A percentile compares a stretch with the other conserved stretches of the same genome.
Conservation (phyloP, 2,113 vertebrate genomes). For the Coturnix japonica region DNA sequence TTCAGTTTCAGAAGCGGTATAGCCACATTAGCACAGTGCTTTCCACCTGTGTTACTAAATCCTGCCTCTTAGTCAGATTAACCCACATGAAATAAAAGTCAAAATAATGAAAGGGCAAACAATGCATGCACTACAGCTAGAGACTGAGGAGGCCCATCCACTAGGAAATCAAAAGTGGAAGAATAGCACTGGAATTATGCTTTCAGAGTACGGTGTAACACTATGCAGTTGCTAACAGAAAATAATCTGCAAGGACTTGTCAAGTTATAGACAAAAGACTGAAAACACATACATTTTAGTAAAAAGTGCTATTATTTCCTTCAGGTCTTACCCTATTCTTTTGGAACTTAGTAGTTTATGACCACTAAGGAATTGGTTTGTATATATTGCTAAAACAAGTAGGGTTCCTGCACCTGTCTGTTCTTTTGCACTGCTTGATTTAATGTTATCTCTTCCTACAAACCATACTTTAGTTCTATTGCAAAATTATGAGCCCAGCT, state of each 20-base stretch:
- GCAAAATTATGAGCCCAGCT: background rate
- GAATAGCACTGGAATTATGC: background rate
- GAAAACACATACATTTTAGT: background rate
- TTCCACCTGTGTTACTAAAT: background rate
- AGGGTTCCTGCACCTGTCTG: background rate
- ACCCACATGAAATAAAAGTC: background rate
- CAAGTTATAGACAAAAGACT: background rate
- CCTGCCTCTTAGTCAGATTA: background rate
- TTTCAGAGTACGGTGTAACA: background rate
- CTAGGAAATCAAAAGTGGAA: background rate
- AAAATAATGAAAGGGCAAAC: background rate
- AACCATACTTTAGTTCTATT: background rate
- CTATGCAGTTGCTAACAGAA: background rate
- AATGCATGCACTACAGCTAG: fast-evolving
- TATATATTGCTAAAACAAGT: background rate
- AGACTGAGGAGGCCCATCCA: background rate
- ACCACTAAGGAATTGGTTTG: background rate
- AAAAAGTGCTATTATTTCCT: background rate
- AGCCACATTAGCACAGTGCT: background rate
- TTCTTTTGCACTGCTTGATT: background rate
- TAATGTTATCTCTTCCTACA: background rate
- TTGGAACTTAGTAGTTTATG: background rate
- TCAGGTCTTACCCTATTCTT: background rate
- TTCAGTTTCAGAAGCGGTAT: background rate
- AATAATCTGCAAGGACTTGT: background rate